These are phyloP conservation scores for Coracias cyanogaster DNA, from an alignment of 2,797 vertebrate genomes.

Conservation along the genomic window DNA sequence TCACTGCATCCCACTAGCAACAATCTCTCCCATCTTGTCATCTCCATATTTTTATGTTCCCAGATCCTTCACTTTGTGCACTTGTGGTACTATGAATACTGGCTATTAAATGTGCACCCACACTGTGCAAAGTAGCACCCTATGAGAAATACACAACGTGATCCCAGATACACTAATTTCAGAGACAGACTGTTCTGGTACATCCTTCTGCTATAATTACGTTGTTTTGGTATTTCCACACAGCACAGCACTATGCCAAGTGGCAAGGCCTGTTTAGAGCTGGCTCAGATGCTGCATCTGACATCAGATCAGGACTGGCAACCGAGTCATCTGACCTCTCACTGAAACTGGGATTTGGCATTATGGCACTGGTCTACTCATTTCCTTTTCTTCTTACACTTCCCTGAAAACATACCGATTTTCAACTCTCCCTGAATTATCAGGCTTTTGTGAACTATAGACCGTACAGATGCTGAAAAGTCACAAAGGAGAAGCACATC, in stretches of 20 bases:
- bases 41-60: not conserved
- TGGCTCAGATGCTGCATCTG: slow-evolving; percentile 5
- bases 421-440: not conserved
- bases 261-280: slow-evolving; percentile 7
- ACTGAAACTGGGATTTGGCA: not conserved
- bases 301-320: not conserved
- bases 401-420: not conserved
- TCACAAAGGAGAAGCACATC: not conserved
- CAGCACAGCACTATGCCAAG: not conserved
- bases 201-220: slow-evolving; percentile 42
- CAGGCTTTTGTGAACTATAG: not conserved
- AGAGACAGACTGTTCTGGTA: slow-evolving; percentile 56
- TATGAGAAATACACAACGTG: not conserved
- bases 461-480: not conserved
- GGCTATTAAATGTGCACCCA: not conserved
- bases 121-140: not conserved
- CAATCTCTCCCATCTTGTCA: not conserved
- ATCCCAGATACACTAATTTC: slow-evolving; percentile 11
- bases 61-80: not conserved
- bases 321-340: not conserved
- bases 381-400: not conserved
- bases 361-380: not conserved
- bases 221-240: slow-evolving; percentile 44
- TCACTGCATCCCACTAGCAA: not conserved
- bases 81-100: not conserved